Conservation (phyloP, 2,888 invertebrate genomes). For the Eupsilia transversa region DNA sequence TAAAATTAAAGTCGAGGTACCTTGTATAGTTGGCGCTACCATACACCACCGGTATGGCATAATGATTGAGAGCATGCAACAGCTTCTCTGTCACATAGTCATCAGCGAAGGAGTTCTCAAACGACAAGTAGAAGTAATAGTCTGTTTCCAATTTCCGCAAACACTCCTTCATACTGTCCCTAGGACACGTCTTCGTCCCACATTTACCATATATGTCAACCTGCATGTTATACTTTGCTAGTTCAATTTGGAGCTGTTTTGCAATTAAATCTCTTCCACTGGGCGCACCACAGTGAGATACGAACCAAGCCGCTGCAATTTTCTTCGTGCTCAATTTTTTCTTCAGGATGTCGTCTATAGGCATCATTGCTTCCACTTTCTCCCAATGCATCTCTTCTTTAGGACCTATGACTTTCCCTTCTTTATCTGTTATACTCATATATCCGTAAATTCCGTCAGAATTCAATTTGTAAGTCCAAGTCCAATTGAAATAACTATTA, state of each 20-base stretch:
- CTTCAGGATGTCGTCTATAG: conserved; percentile 70
- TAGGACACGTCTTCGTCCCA: conserved; percentile 70
- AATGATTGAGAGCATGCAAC: conserved; percentile 74
- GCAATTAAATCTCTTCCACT: conserved; percentile 71
- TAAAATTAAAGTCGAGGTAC: conserved; percentile 59
- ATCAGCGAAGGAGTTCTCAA: conserved; percentile 80
- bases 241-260: conserved; percentile 63
- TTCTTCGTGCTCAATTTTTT: conserved; percentile 71
- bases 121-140: conserved; percentile 82
- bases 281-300: conserved; percentile 75
- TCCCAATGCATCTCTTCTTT: conserved; percentile 74
- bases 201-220: conserved; percentile 79
- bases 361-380: conserved; percentile 70
- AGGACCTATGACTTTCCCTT: conserved; percentile 72
- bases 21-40: conserved; percentile 84
- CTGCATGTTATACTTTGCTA: conserved; percentile 67
- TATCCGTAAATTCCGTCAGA: conserved; percentile 76
- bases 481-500: conserved; percentile 78
- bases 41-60: conserved; percentile 80
- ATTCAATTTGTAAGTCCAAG: conserved; percentile 78
- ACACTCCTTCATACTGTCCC: conserved; percentile 59
- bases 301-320: conserved; percentile 80
- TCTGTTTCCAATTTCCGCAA: conserved; percentile 70
- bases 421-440: conserved; percentile 69
- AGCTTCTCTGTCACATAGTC: conserved; percentile 85